Evolutionary conservation across 2,888 invertebrate species (phyloP).

Genomic region (Perdita meconis): DNA sequence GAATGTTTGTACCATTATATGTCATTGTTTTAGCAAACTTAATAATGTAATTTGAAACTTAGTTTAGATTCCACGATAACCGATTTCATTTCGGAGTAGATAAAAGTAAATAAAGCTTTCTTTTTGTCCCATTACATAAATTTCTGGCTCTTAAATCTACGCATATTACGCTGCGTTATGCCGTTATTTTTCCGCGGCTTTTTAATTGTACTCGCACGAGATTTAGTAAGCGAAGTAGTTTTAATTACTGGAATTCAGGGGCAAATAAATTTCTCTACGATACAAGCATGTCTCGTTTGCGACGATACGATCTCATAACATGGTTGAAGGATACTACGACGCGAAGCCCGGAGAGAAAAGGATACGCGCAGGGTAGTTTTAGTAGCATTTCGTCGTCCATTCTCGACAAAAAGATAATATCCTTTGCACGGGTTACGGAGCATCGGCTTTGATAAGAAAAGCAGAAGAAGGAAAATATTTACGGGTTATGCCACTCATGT

Average conservation of each 20-base stretch:
- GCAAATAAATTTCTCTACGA: constrained; percentile 9
- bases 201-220: constrained; percentile 33
- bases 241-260: constrained; percentile 28
- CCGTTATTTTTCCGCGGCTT: constrained; percentile 29
- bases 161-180: constrained; percentile 18
- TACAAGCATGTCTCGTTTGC: neutral
- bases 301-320: neutral
- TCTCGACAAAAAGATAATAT: constrained; percentile 48
- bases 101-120: neutral
- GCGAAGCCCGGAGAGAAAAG: neutral
- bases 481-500: constrained; percentile 27
- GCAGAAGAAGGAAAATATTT: constrained; percentile 31
- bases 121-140: constrained; percentile 22
- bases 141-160: neutral
- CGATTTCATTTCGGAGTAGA: neutral
- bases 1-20: too few relatives aligned
- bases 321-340: neutral
- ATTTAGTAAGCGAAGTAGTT: constrained; percentile 32
- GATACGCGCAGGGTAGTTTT: neutral
- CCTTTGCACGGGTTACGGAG: constrained; percentile 10
- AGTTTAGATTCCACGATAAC: neutral
- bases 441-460: constrained; percentile 40
- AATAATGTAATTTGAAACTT: too few relatives aligned
- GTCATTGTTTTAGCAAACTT: too few relatives aligned
- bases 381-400: constrained; percentile 32